A percentile compares a stretch with the other conserved stretches of the same genome.
These are phyloP conservation scores for Microhierax caerulescens DNA, from an alignment of 2,797 vertebrate genomes.

Conservation along the genomic window DNA sequence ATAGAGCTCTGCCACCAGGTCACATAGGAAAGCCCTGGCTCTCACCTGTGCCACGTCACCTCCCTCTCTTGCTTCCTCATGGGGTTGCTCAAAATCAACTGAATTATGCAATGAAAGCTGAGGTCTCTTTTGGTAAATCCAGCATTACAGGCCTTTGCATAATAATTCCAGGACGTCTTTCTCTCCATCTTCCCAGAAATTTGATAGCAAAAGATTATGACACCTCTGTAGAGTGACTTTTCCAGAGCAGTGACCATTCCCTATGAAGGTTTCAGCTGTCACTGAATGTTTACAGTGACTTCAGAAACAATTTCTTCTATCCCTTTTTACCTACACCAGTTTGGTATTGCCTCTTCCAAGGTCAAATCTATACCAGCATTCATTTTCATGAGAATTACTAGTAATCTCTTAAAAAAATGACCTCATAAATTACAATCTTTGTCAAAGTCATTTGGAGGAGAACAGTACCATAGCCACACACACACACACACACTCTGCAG, in stretches of 20 bases:
- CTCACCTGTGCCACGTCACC: background rate
- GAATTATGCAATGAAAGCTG: background rate
- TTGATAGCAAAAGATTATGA: background rate
- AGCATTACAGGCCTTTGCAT: constrained; percentile 11
- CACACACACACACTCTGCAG: background rate
- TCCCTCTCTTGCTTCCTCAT: background rate
- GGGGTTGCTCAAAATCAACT: background rate
- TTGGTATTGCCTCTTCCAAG: background rate
- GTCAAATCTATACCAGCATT: background rate
- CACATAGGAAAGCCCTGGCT: background rate
- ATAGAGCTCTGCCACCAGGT: background rate
- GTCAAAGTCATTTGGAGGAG: background rate
- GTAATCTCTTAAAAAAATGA: background rate
- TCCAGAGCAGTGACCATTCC: background rate
- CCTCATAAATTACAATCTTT: background rate
- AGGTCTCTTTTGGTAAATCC: background rate
- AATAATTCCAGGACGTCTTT: constrained; percentile 14
- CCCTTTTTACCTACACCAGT: background rate
- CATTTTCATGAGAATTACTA: background rate
- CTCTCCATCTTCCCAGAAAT: constrained; percentile 46
- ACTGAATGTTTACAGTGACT: background rate
- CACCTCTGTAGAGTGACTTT: background rate
- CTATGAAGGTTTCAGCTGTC: background rate
- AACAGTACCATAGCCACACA: background rate
- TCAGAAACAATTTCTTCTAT: background rate